phyloP scores from a whole-genome alignment of 2,888 invertebrate genomes.

The Drosophila maculinotata region DNA sequence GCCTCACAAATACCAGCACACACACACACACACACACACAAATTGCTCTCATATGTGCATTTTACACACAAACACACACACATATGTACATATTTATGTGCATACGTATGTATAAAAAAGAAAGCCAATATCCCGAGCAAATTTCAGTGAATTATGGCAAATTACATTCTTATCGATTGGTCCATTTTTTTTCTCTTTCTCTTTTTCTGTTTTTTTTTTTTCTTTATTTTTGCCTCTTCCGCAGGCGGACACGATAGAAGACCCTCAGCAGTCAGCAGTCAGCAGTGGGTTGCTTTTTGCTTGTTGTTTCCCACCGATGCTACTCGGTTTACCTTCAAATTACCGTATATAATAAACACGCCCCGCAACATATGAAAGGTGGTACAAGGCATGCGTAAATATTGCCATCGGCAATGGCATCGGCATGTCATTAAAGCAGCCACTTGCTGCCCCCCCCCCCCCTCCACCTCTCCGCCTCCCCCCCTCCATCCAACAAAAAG shows the following conservation, averaged over 20 bases:
- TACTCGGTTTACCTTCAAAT: conserved; percentile 38
- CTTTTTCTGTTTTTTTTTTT: not conserved
- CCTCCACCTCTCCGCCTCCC: too few relatives aligned
- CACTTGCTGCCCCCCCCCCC: conserved; percentile 31
- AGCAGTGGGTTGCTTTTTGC: conserved; percentile 29
- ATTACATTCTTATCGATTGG: conserved; percentile 83
- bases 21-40: conserved; percentile 2
- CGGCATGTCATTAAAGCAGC: conserved; percentile 50
- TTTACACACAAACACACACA: conserved; percentile 4
- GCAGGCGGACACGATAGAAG: conserved; percentile 4
- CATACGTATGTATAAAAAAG: conserved; percentile 19
- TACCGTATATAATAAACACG: conserved; percentile 57
- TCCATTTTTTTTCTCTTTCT: conserved; percentile 46
- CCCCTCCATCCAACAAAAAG: too few relatives aligned
- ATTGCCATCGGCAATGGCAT: conserved; percentile 26
- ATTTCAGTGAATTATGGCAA: conserved; percentile 82
- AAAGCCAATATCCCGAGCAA: conserved; percentile 75
- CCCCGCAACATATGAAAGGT: conserved; percentile 68
- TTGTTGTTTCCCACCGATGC: conserved; percentile 14
- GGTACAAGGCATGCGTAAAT: conserved; percentile 50
- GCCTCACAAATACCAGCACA: conserved; percentile 11
- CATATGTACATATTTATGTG: conserved; percentile 3
- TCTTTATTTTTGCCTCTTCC: conserved; percentile 12
- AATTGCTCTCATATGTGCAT: conserved; percentile 24
- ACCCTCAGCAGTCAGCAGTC: not conserved